Conservation (phyloP, 2,113 vertebrate species). For the Myiopsitta monachus region DNA sequence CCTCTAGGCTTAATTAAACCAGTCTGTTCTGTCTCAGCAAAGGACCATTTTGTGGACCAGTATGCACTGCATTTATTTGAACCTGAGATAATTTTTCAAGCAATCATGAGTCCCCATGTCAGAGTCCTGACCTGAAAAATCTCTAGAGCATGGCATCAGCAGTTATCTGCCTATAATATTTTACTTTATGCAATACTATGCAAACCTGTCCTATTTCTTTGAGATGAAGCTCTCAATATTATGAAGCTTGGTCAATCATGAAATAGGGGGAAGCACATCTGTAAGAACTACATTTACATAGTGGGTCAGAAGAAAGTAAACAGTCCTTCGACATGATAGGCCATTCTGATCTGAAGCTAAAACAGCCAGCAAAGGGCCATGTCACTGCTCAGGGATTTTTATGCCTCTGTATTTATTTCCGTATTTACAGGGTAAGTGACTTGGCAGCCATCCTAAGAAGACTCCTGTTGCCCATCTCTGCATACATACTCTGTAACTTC, state of each 20-base stretch:
- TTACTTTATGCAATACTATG: background rate
- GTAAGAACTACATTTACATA: background rate
- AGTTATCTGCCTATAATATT: background rate
- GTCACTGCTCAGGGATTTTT: background rate
- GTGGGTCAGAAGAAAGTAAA: background rate
- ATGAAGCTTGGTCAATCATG: background rate
- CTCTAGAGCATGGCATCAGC: background rate
- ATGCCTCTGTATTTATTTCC: background rate
- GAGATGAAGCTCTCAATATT: background rate
- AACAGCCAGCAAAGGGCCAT: background rate
- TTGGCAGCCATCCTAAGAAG: background rate
- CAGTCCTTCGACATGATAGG: background rate
- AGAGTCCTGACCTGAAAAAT: background rate
- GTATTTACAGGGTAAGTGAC: conserved; percentile 14
- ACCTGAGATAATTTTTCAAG: background rate
- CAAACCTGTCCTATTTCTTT: background rate
- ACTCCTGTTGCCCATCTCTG: background rate
- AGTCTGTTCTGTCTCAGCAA: background rate
- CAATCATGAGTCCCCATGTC: background rate
- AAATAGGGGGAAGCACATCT: background rate
- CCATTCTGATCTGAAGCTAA: background rate
- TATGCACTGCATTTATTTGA: background rate
- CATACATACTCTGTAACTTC: background rate
- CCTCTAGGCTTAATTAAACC: background rate
- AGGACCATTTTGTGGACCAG: background rate